Evolutionary conservation across 1,140 invertebrate species (phyloP), one percentile per base, ranked within the genome.

Genomic region (Melanaphis sacchari): DNA sequence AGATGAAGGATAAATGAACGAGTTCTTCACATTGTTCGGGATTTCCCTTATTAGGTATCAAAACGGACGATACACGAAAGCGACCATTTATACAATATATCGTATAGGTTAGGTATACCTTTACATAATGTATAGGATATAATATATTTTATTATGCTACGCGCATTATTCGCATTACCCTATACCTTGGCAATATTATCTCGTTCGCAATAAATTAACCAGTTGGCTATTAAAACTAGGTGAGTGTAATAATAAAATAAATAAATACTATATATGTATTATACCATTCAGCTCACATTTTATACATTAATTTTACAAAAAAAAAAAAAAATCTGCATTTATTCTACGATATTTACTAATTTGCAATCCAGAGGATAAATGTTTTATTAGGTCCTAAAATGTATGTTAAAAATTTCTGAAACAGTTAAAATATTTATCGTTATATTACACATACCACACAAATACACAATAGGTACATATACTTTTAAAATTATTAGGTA

Each of bases 1-100:
- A 59, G 38, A 90, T 90, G 54, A 66, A 90, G 89, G 89, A 90
- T 90, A 90, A 90, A 46, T 41, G 54, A 90, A 90, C 89, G 89
- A 36, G 89, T 90, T 54, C 38, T 90, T 49, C 89, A 8, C 89
- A 66, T 90, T 90, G 89, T 90, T 66, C 36, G n/a, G 36, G 54
- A 9, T 90, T 90, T 66, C 26, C 89, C 89, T 90, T 90, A 90
- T 90, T 90, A 90, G 54, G 89, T 41, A 66, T 66, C 54, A 59
- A 90, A 90, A 90, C 41, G 89, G 89, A 59, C 54, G 89, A 66
- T 31, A 41, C 54, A 52, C 21, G 54, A 76, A 76, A 76, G 59
- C 89, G 31, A 43, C 88, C 88, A 54, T 59, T 84, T 84, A 84
- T 84, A 76, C 59, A n/a, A n/a, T n/a, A n/a, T 76, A 36, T 76